Base-by-base conservation (phyloP, 2,888 invertebrate genomes). In the Cantharis lateralis region DNA sequence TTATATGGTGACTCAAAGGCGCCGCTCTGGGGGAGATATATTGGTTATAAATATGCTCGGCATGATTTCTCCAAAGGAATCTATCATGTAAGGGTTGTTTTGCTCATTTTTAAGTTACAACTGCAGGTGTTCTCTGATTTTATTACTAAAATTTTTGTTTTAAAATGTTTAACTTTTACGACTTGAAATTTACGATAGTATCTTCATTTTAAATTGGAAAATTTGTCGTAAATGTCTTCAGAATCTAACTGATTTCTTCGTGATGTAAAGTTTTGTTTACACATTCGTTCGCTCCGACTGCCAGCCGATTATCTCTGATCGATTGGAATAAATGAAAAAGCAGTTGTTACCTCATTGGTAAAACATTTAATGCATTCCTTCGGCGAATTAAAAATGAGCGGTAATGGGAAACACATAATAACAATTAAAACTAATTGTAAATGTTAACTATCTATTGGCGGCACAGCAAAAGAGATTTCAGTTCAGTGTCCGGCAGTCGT, bases 1-100 rank as follows among this genome's bases (percentile, higher is more conserved):
- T 85, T 85, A 85, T 84, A 82, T 83, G 79, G 84, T 80, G 81
- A 81, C 82, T 85, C 85, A 86, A 86, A 86, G 85, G 82, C 75
- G 83, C 86, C 86, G 86, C 84, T 81, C 80, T 80, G 79, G 79
- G 80, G 81, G 82, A 84, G 85, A 86, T 83, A 84, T 85, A 85
- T 85, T 84, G 84, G 84, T 84, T 84, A 80, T 84, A 85, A 85
- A 85, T 85, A 84, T 83, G 80, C 82, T 81, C 83, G 80, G 80
- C 83, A 82, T 80, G 82, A 83, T 70, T 73, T 79, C 78, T 74
- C 66, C 62, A 74, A 74, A 77, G 70, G 72, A 77, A 66, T 64
- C 72, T 77, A 18, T 66, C 74, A 76, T 80, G 62, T 74, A 79
- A 78, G 80, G 80, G 79, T 76, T 79, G 78, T 80, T 82, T 83